Percentiles rank a stretch among this genome's conserved stretches.
These are phyloP conservation scores for Rhinophrynus dorsalis DNA, from an alignment of 2,797 vertebrate genomes.

Conservation along the genomic window DNA sequence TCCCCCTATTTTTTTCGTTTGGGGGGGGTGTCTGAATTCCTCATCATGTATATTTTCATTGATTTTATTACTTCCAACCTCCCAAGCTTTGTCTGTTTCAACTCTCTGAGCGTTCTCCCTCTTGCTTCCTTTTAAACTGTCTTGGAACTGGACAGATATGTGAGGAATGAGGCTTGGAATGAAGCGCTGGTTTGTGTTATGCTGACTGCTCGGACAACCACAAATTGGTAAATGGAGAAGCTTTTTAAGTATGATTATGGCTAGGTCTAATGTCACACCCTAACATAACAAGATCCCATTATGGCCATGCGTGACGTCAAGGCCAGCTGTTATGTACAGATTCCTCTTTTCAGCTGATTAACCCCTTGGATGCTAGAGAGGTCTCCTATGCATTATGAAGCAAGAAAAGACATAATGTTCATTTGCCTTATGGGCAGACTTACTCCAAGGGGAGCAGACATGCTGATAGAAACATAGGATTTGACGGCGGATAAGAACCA, in stretches of 20 bases:
- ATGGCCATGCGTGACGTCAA: slow-evolving; percentile 21
- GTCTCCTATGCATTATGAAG: no score
- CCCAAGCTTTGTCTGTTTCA: background rate
- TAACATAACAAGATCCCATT: slow-evolving; percentile 5
- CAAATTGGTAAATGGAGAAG: slow-evolving; percentile 9
- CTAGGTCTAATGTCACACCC: slow-evolving; percentile 3
- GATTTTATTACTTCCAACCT: background rate
- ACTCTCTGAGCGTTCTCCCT: background rate
- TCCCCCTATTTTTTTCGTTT: no score
- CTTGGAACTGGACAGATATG: background rate
- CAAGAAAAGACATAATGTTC: no score
- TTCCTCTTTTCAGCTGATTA: no score
- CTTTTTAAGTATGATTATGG: slow-evolving; percentile 22
- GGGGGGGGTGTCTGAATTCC: background rate
- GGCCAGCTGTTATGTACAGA: background rate
- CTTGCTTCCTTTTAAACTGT: background rate
- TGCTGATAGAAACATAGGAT: no score
- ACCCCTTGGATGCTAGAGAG: no score
- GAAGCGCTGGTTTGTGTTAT: slow-evolving; percentile 1
- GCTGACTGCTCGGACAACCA: background rate
- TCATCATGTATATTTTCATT: background rate
- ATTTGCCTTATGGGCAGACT: no score
- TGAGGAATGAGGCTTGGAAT: background rate
- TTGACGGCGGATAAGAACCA: no score
- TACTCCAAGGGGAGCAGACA: no score